Evolutionary conservation across 2,113 vertebrate genomes (phyloP).

Genomic region (Zapornia atra): DNA sequence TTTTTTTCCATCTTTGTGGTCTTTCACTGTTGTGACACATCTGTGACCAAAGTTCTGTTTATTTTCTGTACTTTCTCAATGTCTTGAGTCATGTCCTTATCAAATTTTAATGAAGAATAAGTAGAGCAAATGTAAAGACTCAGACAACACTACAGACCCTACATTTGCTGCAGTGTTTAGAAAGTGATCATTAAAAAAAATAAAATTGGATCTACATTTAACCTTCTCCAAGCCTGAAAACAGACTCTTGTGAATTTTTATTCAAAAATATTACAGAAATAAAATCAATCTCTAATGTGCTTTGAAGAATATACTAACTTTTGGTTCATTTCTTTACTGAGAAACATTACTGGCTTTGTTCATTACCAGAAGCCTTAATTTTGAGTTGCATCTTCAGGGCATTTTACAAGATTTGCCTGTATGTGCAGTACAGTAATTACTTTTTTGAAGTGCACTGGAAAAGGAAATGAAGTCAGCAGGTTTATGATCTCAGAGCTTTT

Average conservation of each 20-base stretch:
- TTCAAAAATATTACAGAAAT: not conserved
- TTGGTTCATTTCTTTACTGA: not conserved
- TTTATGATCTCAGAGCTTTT: conserved; percentile 61
- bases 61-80: not conserved
- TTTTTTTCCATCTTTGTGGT: not conserved
- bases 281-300: not conserved
- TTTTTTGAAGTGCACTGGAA: conserved; percentile 45
- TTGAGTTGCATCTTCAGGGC: conserved; percentile 34
- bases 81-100: not conserved
- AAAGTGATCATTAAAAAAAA: not conserved
- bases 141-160: no score
- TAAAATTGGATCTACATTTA: not conserved
- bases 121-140: not conserved
- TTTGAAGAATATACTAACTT: not conserved
- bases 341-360: not conserved
- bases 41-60: not conserved
- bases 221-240: not conserved
- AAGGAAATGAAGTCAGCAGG: conserved; percentile 60
- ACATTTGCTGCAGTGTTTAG: not conserved
- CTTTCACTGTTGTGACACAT: not conserved
- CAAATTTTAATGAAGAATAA: not conserved
- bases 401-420: conserved; percentile 49
- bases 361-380: conserved; percentile 46
- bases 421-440: conserved; percentile 54
- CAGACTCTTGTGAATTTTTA: not conserved